Evolutionary conservation across 2,797 vertebrate species (phyloP).

Genomic region (Novumbra hubbsi): DNA sequence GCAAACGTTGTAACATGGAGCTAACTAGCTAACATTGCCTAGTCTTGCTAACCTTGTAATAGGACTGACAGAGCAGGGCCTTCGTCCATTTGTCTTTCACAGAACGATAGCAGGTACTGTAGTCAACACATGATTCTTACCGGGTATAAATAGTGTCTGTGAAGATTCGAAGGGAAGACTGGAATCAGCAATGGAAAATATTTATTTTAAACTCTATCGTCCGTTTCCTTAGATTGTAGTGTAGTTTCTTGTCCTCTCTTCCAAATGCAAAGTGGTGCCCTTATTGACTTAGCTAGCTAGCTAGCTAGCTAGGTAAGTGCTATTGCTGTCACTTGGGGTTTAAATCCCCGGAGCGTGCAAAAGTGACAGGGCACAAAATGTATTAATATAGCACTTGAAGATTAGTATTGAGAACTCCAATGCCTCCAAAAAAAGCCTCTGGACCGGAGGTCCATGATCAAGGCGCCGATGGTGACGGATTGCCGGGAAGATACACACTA

Average conservation of each 20-base stretch:
- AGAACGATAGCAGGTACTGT: conserved; percentile 1
- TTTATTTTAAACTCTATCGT: conserved; percentile 36
- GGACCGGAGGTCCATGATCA: conserved; percentile 80
- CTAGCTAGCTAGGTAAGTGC: conserved; percentile 63
- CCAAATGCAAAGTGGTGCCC: conserved; percentile 62
- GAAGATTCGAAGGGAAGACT: conserved; percentile 40
- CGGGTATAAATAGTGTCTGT: conserved; percentile 56
- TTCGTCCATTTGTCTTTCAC: conserved; percentile 12
- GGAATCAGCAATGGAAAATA: conserved; percentile 32
- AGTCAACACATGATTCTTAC: conserved; percentile 51
- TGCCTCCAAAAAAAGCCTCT: conserved; percentile 71
- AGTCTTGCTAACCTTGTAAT: not conserved
- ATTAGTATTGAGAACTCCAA: conserved; percentile 69
- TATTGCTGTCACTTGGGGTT: conserved; percentile 72
- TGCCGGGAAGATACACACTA: conserved; percentile 75
- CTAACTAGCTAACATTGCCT: not conserved
- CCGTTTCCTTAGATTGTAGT: conserved; percentile 40
- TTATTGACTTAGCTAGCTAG: conserved; percentile 65
- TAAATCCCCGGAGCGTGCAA: conserved; percentile 76
- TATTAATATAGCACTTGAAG: conserved; percentile 67
- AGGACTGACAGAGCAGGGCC: conserved; percentile 56
- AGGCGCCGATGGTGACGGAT: conserved; percentile 85
- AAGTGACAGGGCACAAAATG: conserved; percentile 69
- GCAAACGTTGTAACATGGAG: not conserved
- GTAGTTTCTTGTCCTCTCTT: conserved; percentile 58